Conservation (phyloP, 2,113 vertebrate genomes). For the Pandion haliaetus region DNA sequence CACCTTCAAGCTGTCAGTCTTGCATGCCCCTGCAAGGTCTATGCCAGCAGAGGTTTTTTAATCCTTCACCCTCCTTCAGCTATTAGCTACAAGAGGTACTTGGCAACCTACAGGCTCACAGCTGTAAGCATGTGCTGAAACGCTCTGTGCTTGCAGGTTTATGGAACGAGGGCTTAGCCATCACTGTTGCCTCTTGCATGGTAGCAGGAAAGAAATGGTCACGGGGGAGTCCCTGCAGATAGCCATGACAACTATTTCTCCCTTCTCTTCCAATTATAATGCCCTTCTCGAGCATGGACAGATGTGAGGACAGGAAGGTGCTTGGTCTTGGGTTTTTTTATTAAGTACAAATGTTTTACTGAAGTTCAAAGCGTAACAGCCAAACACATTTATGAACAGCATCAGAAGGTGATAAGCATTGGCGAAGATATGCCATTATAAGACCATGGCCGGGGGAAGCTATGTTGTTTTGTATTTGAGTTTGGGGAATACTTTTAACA, state of each 20-base stretch:
- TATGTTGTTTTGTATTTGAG: not conserved
- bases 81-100: not conserved
- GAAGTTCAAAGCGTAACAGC: not conserved
- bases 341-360: not conserved
- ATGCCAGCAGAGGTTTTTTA: not conserved
- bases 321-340: not conserved
- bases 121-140: not conserved
- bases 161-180: not conserved
- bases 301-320: not conserved
- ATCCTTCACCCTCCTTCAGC: not conserved
- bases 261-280: not conserved
- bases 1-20: not conserved
- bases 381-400: not conserved
- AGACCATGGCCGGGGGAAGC: not conserved
- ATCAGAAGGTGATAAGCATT: not conserved
- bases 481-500: not conserved
- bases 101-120: not conserved
- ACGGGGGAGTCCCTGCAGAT: not conserved
- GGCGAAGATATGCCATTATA: not conserved
- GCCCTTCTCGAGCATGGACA: not conserved
- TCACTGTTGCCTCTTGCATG: rapidly evolving
- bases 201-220: not conserved
- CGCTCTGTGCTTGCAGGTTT: not conserved
- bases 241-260: not conserved
- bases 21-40: not conserved